Conservation (phyloP, 2,797 vertebrate genomes). For the Anabas testudineus region DNA sequence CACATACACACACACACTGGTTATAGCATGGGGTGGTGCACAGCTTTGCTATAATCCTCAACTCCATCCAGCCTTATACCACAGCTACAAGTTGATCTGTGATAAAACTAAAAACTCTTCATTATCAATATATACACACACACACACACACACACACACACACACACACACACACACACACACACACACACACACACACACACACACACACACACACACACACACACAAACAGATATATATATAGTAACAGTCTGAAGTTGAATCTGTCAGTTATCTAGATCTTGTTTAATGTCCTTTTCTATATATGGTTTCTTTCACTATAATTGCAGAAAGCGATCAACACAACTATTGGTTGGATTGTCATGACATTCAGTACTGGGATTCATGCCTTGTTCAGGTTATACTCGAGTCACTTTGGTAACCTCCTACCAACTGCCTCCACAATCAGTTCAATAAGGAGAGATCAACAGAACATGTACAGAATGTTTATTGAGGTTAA, state of each 20-base stretch:
- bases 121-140: conserved; percentile 25
- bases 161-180: too few species aligned
- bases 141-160: too few species aligned
- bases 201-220: too few species aligned
- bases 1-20: conserved; percentile 23
- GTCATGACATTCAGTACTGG: background rate
- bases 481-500: background rate
- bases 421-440: too few species aligned
- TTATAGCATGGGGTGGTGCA: conserved; percentile 40
- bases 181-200: too few species aligned
- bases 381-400: background rate
- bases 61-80: conserved; percentile 19
- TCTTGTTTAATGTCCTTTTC: too few species aligned
- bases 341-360: background rate
- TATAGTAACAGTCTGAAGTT: too few species aligned
- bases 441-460: background rate
- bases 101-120: conserved; percentile 5
- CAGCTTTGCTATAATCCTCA: conserved; percentile 57
- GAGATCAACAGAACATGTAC: background rate
- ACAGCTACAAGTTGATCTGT: conserved; percentile 19
- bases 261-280: too few species aligned
- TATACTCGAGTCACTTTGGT: background rate
- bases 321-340: too few species aligned
- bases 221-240: too few species aligned
- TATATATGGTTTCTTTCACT: too few species aligned